These are phyloP conservation scores for Zoroaster sp. DNA, from an alignment of 53 echinoderm and acorn worm genomes.

Conservation along the genomic window DNA sequence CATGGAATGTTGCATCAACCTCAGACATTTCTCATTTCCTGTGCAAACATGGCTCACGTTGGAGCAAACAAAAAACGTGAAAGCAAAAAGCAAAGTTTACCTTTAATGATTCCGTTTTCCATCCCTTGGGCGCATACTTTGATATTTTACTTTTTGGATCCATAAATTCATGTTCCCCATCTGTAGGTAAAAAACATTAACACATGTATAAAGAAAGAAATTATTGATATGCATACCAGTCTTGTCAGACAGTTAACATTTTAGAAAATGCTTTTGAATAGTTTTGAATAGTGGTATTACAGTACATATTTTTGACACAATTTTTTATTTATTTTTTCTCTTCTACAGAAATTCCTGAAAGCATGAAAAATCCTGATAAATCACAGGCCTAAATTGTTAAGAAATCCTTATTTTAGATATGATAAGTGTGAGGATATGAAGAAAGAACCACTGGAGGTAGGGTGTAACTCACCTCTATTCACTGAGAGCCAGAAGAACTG, in stretches of 20 bases:
- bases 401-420: too few species aligned
- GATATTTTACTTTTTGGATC: constrained; percentile 93
- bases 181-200: constrained; percentile 33
- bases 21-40: not conserved
- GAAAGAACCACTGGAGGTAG: not conserved
- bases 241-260: too few species aligned
- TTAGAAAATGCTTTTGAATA: too few species aligned
- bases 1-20: not conserved
- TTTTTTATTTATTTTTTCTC: too few species aligned
- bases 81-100: constrained; percentile 59
- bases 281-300: too few species aligned
- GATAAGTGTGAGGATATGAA: too few species aligned
- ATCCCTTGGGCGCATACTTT: constrained; percentile 98
- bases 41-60: not conserved
- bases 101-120: constrained; percentile 89
- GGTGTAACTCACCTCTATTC: constrained; percentile 73
- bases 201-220: not conserved
- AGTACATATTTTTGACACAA: too few species aligned
- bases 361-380: too few species aligned
- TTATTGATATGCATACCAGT: too few species aligned
- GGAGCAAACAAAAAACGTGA: not conserved
- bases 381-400: too few species aligned
- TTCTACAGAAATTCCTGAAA: not conserved
- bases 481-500: constrained; percentile 90
- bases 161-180: constrained; percentile 90